Conservation (phyloP, 1,140 invertebrate species). For the Drosophila grimshawi region DNA sequence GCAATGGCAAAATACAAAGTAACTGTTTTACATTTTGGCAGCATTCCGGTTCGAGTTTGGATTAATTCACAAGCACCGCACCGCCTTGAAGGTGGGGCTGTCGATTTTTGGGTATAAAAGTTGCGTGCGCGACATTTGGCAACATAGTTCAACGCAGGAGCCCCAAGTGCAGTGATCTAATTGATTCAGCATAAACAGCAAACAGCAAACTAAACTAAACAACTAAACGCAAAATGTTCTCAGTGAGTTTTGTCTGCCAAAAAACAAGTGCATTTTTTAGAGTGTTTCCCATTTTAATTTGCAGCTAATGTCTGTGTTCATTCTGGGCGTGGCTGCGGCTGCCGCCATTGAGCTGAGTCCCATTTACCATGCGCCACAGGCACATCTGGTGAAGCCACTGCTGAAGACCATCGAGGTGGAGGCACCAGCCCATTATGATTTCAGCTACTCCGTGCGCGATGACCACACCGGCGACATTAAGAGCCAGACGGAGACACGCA, state of each 20-base stretch:
- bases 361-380: slow-evolving; percentile 57
- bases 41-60: slow-evolving; percentile 67
- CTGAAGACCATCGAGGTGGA: slow-evolving; percentile 86
- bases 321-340: slow-evolving; percentile 71
- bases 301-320: slow-evolving; percentile 69
- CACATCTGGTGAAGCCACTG: slow-evolving; percentile 75
- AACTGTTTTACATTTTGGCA: slow-evolving; percentile 72
- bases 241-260: slow-evolving; percentile 51
- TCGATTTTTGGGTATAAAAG: slow-evolving; percentile 73
- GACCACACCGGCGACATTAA: slow-evolving; percentile 86
- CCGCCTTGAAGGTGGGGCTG: slow-evolving; percentile 30
- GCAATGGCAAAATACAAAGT: slow-evolving; percentile 49
- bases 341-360: slow-evolving; percentile 72
- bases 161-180: slow-evolving; percentile 57
- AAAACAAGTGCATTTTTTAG: neutral
- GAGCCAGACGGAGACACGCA: slow-evolving; percentile 85
- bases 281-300: neutral
- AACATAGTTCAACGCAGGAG: slow-evolving; percentile 82
- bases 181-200: slow-evolving; percentile 15
- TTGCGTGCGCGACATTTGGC: slow-evolving; percentile 67
- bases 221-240: slow-evolving; percentile 71
- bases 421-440: slow-evolving; percentile 85
- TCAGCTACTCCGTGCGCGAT: slow-evolving; percentile 86
- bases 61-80: slow-evolving; percentile 37
- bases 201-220: slow-evolving; percentile 11